Conservation (phyloP, 2,888 invertebrate species). For the Abrostola tripartita region DNA sequence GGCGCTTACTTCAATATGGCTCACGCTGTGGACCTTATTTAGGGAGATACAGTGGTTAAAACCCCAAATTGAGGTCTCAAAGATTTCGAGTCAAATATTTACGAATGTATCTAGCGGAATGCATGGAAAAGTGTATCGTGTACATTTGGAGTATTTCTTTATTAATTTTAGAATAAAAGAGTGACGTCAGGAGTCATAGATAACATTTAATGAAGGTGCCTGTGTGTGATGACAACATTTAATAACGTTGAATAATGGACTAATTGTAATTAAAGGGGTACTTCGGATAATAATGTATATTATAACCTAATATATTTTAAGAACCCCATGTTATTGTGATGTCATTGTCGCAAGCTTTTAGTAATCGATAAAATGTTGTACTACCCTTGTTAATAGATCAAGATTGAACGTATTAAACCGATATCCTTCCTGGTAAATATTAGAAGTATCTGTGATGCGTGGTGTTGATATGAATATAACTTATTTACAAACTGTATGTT, state of each 20-base stretch:
- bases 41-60: conserved; percentile 12
- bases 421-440: too few species aligned
- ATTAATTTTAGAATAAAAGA: neutral
- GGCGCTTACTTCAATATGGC: conserved; percentile 15
- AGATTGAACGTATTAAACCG: too few species aligned
- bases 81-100: conserved; percentile 8
- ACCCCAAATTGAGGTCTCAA: conserved; percentile 9
- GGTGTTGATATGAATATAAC: too few species aligned
- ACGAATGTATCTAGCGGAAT: neutral
- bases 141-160: neutral
- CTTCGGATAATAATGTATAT: too few species aligned
- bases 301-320: too few species aligned
- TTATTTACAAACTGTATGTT: too few species aligned
- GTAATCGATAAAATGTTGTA: too few species aligned
- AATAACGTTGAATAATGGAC: neutral
- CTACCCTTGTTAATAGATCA: too few species aligned
- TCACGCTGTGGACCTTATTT: conserved; percentile 13
- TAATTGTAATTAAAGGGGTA: neutral
- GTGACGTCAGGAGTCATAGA: neutral
- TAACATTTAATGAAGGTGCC: neutral
- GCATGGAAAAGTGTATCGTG: neutral
- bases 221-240: neutral
- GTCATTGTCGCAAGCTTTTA: too few species aligned
- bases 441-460: too few species aligned
- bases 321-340: too few species aligned